Evolutionary conservation across 1,140 invertebrate species (phyloP).

Genomic region (Brachionus sp.): DNA sequence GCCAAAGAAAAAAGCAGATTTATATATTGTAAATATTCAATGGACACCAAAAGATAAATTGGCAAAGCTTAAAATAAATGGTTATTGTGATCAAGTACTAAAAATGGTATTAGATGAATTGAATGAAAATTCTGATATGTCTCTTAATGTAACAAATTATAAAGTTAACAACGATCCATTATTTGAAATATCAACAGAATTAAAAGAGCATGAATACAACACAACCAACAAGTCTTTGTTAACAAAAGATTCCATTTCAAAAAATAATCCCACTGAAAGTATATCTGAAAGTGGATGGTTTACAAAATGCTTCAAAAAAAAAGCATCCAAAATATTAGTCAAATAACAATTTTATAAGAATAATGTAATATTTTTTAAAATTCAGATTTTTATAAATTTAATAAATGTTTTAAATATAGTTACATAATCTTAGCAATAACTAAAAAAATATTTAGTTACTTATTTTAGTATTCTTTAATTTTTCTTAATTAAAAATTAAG

Average conservation of each 20-base stretch:
- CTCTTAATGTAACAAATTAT: background rate
- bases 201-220: conserved; percentile 6
- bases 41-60: conserved; percentile 81
- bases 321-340: background rate
- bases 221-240: background rate
- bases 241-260: background rate
- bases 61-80: conserved; percentile 24
- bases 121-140: background rate
- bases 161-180: background rate
- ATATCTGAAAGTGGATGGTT: background rate
- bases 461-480: too few species aligned
- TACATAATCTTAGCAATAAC: background rate
- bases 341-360: background rate
- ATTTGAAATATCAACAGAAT: background rate
- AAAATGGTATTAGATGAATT: background rate
- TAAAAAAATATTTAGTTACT: background rate
- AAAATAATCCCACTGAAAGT: background rate
- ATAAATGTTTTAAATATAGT: background rate
- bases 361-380: background rate
- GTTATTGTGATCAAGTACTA: conserved; percentile 39
- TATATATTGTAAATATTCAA: conserved; percentile 83
- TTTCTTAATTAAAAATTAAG: too few species aligned
- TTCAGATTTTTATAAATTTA: background rate
- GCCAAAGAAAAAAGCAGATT: conserved; percentile 72
- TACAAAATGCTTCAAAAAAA: background rate